phyloP scores from a whole-genome alignment of 1,140 invertebrate species.

The Trichonephila clavipes region DNA sequence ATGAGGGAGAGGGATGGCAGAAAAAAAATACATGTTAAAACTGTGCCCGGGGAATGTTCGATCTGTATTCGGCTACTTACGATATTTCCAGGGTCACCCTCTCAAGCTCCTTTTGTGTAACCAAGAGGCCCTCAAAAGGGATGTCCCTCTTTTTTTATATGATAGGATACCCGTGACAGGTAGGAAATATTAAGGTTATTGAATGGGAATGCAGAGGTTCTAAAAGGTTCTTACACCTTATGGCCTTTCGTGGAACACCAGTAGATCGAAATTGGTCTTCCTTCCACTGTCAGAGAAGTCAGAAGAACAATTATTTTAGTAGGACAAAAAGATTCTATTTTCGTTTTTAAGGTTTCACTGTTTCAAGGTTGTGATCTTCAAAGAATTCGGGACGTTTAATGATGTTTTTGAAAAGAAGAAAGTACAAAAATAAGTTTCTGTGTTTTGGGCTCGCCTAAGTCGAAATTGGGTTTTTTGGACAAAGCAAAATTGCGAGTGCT shows the following conservation, averaged over 20 bases:
- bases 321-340: not conserved
- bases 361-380: not conserved
- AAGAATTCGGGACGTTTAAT: not conserved
- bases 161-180: not conserved
- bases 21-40: not conserved
- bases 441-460: too few species aligned
- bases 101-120: slow-evolving; percentile 34
- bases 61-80: slow-evolving; percentile 19
- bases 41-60: slow-evolving; percentile 7
- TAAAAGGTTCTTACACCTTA: slow-evolving; percentile 35
- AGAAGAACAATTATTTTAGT: slow-evolving; percentile 10
- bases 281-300: not conserved
- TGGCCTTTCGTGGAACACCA: not conserved
- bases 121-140: slow-evolving; percentile 13
- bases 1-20: not conserved
- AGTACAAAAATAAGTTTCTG: not conserved
- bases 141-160: slow-evolving; percentile 23
- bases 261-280: not conserved
- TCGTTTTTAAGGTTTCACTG: not conserved
- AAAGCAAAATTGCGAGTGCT: too few species aligned
- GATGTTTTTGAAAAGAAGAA: not conserved
- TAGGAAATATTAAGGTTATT: slow-evolving; percentile 53
- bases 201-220: slow-evolving; percentile 31
- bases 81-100: slow-evolving; percentile 31
- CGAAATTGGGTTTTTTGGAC: too few species aligned